Base-by-base conservation (phyloP, 2,113 vertebrate species). In the Pelmatolapia mariae region DNA sequence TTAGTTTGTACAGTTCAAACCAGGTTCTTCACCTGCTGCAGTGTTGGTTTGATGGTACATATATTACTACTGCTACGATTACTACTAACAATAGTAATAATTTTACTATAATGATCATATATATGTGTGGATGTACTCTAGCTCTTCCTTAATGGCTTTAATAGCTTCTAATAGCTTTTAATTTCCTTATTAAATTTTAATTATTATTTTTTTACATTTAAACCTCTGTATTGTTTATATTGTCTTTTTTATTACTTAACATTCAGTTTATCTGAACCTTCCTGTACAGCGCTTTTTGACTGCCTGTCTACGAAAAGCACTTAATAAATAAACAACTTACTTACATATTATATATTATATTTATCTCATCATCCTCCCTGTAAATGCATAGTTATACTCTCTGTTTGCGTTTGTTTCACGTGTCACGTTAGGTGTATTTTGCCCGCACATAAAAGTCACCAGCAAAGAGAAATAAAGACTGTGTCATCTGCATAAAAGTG, bases 231-330 rank as follows among this genome's bases (percentile, higher is more conserved):
- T 59, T 59, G 15, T 59, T 31, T 10, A 10, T 0, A 6, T 59
- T 59, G 15, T 59, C 56, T 31, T 3, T 59, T 59, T 29, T 59
- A 59, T 16, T 59, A 59, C 13, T 59, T 18, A 59, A 59, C 26
- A 16, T 59, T 59, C 8, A 31, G 26, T 59, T 31, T 59, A 59
- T 31, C 31, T 59, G 15, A 31, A 59, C 1, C 56, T 59, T 59
- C 0, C 8, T 1, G 56, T 2, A 0, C 56, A 59, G 8, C 2
- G 26, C 22, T 57, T 57, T 57, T 12, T 0, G 7, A 1, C 6
- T 0, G 2, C 2, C 22, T 56, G 56, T 59, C 56, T 9, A 5
- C 0, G 0, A 59, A 59, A 59, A 31, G 5, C 5, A 0, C 2
- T 59, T 31, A 59, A 31, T 18, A 59, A 59, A 31, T 10, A 59